These are phyloP conservation scores for Antheraea mylitta DNA, from an alignment of 1,140 invertebrate species.

Conservation along the genomic window DNA sequence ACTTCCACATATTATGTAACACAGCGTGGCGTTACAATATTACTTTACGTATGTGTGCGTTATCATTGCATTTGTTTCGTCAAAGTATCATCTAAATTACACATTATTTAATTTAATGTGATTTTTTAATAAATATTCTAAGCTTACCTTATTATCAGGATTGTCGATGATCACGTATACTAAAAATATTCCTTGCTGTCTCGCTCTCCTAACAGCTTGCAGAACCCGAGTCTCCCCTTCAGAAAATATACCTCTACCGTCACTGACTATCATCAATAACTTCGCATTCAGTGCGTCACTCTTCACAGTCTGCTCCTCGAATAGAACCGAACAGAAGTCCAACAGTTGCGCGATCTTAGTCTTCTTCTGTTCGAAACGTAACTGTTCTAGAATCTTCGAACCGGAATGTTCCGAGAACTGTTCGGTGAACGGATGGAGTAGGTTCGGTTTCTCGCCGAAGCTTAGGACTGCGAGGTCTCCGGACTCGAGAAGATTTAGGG, in stretches of 20 bases:
- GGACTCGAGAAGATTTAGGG: constrained; percentile 94
- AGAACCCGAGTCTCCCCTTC: constrained; percentile 90
- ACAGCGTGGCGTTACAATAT: too few relatives aligned
- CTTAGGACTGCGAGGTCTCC: constrained; percentile 95
- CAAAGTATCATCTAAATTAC: too few relatives aligned
- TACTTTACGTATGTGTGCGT: too few relatives aligned
- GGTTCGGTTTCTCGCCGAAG: constrained; percentile 92
- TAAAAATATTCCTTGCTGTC: constrained; percentile 91
- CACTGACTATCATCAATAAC: constrained; percentile 94
- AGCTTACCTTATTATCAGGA: constrained; percentile 90
- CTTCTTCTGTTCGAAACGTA: constrained; percentile 90
- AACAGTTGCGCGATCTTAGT: constrained; percentile 90
- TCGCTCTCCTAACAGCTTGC: constrained; percentile 89
- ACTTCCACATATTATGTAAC: too few relatives aligned
- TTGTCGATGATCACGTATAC: constrained; percentile 98
- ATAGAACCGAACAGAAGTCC: constrained; percentile 87
- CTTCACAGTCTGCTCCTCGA: constrained; percentile 78
- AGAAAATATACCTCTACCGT: constrained; percentile 95
- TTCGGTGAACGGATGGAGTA: constrained; percentile 92
- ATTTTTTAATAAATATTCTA: too few relatives aligned
- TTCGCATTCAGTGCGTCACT: constrained; percentile 86
- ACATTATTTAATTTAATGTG: too few relatives aligned
- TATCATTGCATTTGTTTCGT: too few relatives aligned
- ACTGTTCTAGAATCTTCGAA: constrained; percentile 86
- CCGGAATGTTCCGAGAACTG: constrained; percentile 92